phyloP scores from a whole-genome alignment of 37 sponge, comb jelly and placozoan species.

The Tethya wilhelma region DNA sequence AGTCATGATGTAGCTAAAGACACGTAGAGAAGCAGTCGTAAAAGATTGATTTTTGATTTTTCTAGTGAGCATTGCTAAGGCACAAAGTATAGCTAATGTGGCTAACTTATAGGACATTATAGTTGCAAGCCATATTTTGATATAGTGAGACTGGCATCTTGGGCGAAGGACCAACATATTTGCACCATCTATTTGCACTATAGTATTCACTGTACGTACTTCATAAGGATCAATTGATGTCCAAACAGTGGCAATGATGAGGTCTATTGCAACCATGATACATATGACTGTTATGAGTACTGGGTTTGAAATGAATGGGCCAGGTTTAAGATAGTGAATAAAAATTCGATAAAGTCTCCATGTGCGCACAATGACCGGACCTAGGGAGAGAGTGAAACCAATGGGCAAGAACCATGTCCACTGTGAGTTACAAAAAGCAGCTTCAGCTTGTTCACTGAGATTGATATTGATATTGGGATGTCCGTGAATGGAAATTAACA shows the following conservation, averaged over 20 bases:
- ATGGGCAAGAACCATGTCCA: conserved; percentile 16
- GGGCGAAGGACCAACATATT: background rate
- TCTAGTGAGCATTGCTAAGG: background rate
- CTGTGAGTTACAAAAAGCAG: background rate
- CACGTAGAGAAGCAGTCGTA: background rate
- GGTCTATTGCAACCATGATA: background rate
- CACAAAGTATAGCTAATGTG: background rate
- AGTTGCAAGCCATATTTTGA: background rate
- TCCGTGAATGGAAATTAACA: too few relatives aligned
- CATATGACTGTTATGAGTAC: background rate
- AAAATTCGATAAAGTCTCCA: conserved; percentile 31
- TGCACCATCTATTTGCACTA: background rate
- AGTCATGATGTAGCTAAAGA: background rate
- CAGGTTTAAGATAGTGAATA: conserved; percentile 19
- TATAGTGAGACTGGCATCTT: background rate
- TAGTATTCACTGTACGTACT: too few relatives aligned
- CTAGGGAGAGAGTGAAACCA: conserved; percentile 10
- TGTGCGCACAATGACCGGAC: conserved; percentile 16
- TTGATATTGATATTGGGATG: too few relatives aligned
- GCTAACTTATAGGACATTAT: background rate
- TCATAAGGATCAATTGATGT: background rate
- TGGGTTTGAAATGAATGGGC: conserved; percentile 15
- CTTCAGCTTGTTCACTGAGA: too few relatives aligned
- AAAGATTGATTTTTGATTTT: background rate
- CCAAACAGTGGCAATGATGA: conserved; percentile 1